Evolutionary conservation across 1,140 invertebrate genomes (phyloP).

Genomic region (Nephila pilipes): DNA sequence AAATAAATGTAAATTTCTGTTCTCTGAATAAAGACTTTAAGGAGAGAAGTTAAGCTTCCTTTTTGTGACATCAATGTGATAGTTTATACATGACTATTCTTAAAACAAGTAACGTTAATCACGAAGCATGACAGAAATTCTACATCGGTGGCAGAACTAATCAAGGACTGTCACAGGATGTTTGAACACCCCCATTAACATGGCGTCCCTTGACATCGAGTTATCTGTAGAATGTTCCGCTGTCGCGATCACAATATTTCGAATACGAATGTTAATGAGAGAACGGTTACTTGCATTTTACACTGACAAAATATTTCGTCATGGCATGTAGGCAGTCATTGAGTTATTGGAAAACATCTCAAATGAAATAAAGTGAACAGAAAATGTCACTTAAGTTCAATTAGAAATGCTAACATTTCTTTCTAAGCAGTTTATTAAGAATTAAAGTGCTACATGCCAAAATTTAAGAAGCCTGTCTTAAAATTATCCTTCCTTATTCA

Average conservation of each 20-base stretch:
- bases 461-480: no score
- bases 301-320: neutral
- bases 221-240: neutral
- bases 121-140: neutral
- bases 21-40: neutral
- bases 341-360: no score
- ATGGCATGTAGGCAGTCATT: neutral
- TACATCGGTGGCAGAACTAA: neutral
- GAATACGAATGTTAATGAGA: neutral
- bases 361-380: no score
- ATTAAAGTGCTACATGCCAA: no score
- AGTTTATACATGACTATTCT: neutral
- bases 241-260: neutral
- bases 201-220: neutral
- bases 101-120: constrained; percentile 28
- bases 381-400: no score
- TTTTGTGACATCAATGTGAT: neutral
- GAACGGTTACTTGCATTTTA: neutral
- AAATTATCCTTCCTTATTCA: no score
- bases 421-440: no score
- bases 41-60: neutral
- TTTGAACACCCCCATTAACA: constrained; percentile 35
- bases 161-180: constrained; percentile 37
- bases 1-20: no score
- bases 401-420: no score